phyloP scores from a whole-genome alignment of 2,113 vertebrate species.

The Nesoenas mayeri region DNA sequence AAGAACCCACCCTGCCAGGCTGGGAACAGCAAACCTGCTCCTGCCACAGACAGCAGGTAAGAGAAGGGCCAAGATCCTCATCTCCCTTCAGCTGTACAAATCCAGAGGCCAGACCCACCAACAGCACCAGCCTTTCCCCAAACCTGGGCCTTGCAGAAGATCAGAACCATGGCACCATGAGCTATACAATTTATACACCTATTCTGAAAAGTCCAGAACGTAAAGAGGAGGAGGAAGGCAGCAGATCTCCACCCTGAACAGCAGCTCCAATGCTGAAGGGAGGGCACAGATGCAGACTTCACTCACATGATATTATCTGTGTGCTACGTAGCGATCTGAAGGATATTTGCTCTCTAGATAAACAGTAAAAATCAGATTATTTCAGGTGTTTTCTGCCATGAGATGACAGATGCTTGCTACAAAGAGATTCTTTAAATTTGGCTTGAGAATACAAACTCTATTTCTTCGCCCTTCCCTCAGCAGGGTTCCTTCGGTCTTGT shows the following conservation, averaged over 20 bases:
- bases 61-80: too few relatives aligned
- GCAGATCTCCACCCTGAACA: fast-evolving
- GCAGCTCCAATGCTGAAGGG: background rate
- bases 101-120: too few relatives aligned
- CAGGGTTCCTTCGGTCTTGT: background rate
- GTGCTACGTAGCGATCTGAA: background rate
- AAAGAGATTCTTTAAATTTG: conserved; percentile 7
- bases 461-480: background rate
- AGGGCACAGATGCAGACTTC: background rate
- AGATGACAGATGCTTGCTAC: background rate
- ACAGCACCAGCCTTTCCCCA: background rate
- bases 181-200: background rate
- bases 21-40: too few relatives aligned
- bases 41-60: too few relatives aligned
- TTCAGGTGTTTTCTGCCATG: conserved; percentile 6
- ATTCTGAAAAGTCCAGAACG: background rate
- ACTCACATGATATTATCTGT: fast-evolving
- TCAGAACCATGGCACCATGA: background rate
- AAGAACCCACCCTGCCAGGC: too few relatives aligned
- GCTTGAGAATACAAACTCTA: background rate
- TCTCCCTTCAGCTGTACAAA: too few relatives aligned
- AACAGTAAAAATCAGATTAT: conserved; percentile 23
- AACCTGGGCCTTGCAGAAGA: fast-evolving
- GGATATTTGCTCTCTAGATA: background rate
- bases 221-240: fast-evolving